phyloP scores from a whole-genome alignment of 2,113 vertebrate genomes.

The Eurypyga helias region DNA sequence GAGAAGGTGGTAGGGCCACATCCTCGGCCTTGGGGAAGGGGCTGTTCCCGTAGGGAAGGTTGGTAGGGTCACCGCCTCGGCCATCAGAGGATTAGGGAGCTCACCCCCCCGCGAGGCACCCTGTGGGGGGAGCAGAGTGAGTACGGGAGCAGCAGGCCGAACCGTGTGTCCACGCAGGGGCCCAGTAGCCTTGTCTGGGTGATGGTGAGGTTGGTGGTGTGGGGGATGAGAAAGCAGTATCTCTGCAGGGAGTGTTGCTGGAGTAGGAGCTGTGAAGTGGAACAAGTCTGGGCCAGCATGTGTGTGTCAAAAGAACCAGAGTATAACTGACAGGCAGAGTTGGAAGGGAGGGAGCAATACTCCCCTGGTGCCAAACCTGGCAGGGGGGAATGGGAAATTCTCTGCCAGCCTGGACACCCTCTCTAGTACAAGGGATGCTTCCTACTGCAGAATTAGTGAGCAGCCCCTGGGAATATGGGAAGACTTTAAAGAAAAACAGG shows the following conservation, averaged over 20 bases:
- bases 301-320: background rate
- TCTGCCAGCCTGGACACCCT: background rate
- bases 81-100: background rate
- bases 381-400: background rate
- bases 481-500: background rate
- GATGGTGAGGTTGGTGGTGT: background rate
- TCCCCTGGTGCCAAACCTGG: background rate
- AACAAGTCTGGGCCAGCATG: background rate
- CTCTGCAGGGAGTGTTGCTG: background rate
- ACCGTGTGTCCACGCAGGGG: background rate
- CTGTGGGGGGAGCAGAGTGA: background rate
- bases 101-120: background rate
- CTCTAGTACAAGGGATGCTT: background rate
- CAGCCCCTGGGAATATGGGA: background rate
- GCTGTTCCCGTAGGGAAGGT: background rate
- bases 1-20: background rate
- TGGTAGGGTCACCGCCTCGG: background rate
- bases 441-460: background rate
- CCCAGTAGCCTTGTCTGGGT: background rate
- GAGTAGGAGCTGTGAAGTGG: background rate
- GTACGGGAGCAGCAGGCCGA: fast-evolving
- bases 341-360: background rate
- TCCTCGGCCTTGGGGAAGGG: background rate
- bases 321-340: background rate
- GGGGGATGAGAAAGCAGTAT: background rate